Base-by-base conservation (phyloP, 2,113 vertebrate species). In the Glaucomys volans region DNA sequence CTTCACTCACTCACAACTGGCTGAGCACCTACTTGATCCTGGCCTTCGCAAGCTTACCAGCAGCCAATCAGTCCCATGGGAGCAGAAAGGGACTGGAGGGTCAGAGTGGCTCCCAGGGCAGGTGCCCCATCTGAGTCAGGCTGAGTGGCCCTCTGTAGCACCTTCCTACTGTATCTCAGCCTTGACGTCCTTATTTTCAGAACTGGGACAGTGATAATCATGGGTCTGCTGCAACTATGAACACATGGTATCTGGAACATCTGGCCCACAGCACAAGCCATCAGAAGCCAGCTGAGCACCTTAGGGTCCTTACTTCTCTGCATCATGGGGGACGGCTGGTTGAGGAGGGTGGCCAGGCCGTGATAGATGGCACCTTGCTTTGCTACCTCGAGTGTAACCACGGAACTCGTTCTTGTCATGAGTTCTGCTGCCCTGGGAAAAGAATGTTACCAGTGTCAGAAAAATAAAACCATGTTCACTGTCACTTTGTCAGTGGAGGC, bases 341-440 rank as follows among this genome's bases (percentile, higher is more conserved):
- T 99, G 96, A 99, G 99, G 54, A 99, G 98, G 0, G 99, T 99
- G 59, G 99, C 99, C 90, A 99, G 98, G 30, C 99, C 99, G 97
- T 99, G 99, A 97, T 99, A 99, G 98, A 99, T 99, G 96, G 99
- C 99, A 69, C 99, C 99, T 98, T 99, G 99, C 97, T 99, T 99
- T 95, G 99, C 99, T 22, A 99, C 99, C 98, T 99, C 99, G 71
- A 99, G 98, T 1, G 99, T 99, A 54, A 99, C 99, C 81, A 99
- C 99, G 7, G 99, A 99, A 90, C 99, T 99, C 0, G 99, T 99
- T 96, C 99, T 99, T 40, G 99, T 99, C 99, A 99, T 99, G 97
- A 99, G 98, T 98, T 99, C 99, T 24, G 99, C 99, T n/a, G 99
- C 99, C 99, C 99, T 99, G 97, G 92, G 96, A 96, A 54, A 93